Evolutionary conservation across 1,140 invertebrate genomes (phyloP), one percentile per base, ranked within the genome.

Genomic region (Eulimnadia texana): DNA sequence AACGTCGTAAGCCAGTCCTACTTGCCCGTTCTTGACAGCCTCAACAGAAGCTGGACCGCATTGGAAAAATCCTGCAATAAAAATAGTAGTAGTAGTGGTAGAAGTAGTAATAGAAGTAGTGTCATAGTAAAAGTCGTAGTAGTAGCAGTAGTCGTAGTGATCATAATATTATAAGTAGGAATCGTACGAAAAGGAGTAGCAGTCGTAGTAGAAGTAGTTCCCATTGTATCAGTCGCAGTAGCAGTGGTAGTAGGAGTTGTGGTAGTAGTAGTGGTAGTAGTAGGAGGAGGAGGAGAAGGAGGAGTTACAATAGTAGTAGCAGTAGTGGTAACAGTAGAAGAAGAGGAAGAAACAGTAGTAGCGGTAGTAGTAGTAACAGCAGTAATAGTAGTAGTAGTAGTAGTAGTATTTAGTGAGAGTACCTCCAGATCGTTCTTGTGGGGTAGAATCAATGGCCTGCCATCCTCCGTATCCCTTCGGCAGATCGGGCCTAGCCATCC

Each of bases 391-490:
- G 16, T 16, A 16, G 16, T 42, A 42, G 33, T 42, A n/a, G 33
- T 42, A 42, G 51, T 80, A 80, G 23, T 28, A 57, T 52, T 16
- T 11, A 23, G 23, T 3, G 19, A 27, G 29, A 27, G 70, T 69
- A 70, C 72, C 74, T n/a, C 70, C 76, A 61, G 75, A 76, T 23
- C 64, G 72, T 72, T 88, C 85, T 69, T 88, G 86, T 2, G 85
- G 86, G 11, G 85, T 88, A 1, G 84, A 75, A 69, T 89, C 86
- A 66, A 86, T 82, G 6, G 82, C 82, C 70, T 88, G 86, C 86
- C 86, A 88, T 3, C 86, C 86, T 33, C 83, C 84, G 68, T 85
- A 84, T 20, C 83, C 78, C 65, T 72, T 70, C 11, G 85, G 84
- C 23, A 89, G 72, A 71, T 89, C 86, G 9, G 83, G 82, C 60